These are phyloP conservation scores for Pseudopleuronectes americanus DNA, from an alignment of 2,797 vertebrate species.

Conservation along the genomic window DNA sequence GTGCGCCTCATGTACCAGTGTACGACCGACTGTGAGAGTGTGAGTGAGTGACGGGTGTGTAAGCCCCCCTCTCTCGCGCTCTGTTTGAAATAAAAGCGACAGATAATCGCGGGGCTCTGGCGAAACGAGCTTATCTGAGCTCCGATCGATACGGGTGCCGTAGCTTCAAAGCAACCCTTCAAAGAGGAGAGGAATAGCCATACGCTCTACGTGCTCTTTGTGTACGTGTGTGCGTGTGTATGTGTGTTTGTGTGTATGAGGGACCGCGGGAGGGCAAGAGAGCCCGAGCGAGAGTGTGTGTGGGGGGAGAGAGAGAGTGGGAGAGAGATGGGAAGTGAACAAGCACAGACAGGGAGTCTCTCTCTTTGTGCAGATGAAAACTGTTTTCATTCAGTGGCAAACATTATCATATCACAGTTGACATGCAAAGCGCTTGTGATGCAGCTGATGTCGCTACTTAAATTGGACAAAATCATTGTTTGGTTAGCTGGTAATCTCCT, in stretches of 20 bases:
- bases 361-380: constrained; percentile 51
- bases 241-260: constrained; percentile 10
- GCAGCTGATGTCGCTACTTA: constrained; percentile 60
- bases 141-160: constrained; percentile 80
- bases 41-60: constrained; percentile 78
- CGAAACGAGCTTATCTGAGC: constrained; percentile 80
- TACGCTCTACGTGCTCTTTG: constrained; percentile 69
- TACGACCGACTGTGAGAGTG: constrained; percentile 69
- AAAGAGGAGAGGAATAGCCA: constrained; percentile 80
- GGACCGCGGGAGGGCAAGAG: constrained; percentile 10
- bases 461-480: constrained; percentile 76
- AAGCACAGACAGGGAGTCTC: constrained; percentile 45
- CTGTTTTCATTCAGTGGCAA: constrained; percentile 59
- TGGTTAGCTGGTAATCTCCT: constrained; percentile 74
- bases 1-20: constrained; percentile 54
- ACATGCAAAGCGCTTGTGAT: constrained; percentile 62
- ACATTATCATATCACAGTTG: constrained; percentile 66
- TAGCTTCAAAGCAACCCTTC: constrained; percentile 82
- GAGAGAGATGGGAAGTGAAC: constrained; percentile 21
- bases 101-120: constrained; percentile 83
- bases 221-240: constrained; percentile 30
- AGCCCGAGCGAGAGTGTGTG: constrained; percentile 41
- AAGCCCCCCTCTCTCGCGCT: constrained; percentile 76
- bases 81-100: constrained; percentile 83
- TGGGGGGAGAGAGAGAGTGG: constrained; percentile 2